phyloP scores from a whole-genome alignment of 1,140 invertebrate genomes.

The Aphaenogaster rudis region DNA sequence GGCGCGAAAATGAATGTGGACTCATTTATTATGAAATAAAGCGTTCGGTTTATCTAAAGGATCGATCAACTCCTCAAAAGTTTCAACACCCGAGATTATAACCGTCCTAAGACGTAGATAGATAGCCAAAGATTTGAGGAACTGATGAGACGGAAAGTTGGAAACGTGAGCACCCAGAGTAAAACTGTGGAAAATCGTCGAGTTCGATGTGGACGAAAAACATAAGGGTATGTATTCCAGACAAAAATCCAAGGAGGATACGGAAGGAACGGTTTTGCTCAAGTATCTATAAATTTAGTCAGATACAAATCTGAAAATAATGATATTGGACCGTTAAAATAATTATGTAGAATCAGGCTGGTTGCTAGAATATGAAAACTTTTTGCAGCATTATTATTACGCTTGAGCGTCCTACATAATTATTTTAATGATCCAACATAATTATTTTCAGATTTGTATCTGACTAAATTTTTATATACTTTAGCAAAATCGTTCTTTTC shows the following conservation, averaged over 20 bases:
- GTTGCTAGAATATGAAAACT: too few species aligned
- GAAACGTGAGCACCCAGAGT: background rate
- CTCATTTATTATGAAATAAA: constrained; percentile 33
- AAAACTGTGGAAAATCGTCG: background rate
- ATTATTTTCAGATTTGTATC: too few species aligned
- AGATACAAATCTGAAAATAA: too few species aligned
- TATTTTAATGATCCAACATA: too few species aligned
- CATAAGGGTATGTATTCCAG: background rate
- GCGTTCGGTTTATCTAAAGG: background rate
- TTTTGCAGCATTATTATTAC: too few species aligned
- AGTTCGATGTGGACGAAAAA: background rate
- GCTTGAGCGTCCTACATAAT: too few species aligned
- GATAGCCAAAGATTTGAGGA: background rate
- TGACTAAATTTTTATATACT: too few species aligned
- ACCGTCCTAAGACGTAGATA: background rate
- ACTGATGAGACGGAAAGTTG: background rate
- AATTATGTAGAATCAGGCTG: too few species aligned
- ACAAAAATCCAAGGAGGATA: background rate
- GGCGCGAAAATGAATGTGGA: constrained; percentile 9
- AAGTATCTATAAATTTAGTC: too few species aligned
- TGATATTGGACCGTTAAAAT: too few species aligned
- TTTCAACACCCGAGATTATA: background rate
- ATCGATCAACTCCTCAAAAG: background rate
- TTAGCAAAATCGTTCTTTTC: too few species aligned
- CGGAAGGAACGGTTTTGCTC: too few species aligned